Base-by-base conservation (phyloP, 2,888 invertebrate genomes). In the Agrotis puta region DNA sequence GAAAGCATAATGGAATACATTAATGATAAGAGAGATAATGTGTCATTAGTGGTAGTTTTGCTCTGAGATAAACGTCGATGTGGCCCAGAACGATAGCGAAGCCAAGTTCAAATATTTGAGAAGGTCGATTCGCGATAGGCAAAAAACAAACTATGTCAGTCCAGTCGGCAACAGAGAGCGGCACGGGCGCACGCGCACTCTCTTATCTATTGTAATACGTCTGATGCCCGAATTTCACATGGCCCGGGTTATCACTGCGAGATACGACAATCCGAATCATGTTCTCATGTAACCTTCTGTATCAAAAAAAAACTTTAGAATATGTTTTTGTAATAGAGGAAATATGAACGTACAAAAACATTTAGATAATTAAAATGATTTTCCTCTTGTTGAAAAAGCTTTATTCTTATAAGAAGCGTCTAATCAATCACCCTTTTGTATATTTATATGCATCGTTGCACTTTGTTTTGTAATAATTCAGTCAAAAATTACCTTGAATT, bases 61-160 rank as follows among this genome's bases (percentile, higher is more conserved):
- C 76, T 68, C 78, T 65, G 66, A 81, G 87, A 88, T 90, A 89
- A 87, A 79, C 62, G 77, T 79, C 73, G 83, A 88, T 88, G 80
- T 83, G 63, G 72, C 77, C 73, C 79, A 78, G 76, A 84, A 82
- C 84, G 89, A 90, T 88, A 89, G 86, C 71, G 72, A 77, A 89
- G 85, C 81, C 89, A 91, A 92, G 91, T 91, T 91, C 91, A 94
- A 92, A 92, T 91, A 92, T 91, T 91, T 87, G 87, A 88, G 90
- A 91, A 93, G 93, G 92, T 92, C 91, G 90, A 86, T 88, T 82
- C 81, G 87, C 87, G 89, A 90, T 89, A 87, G 77, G 84, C 79
- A 77, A 86, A 88, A 87, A 89, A 84, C 86, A 88, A 90, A 88
- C 81, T 90, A 87, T 92, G 90, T 90, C 90, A 91, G 89, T 92